A percentile compares a stretch with the other conserved stretches of the same genome.
These are phyloP conservation scores for Frankliniella fusca DNA, from an alignment of 2,888 invertebrate species.

Conservation along the genomic window DNA sequence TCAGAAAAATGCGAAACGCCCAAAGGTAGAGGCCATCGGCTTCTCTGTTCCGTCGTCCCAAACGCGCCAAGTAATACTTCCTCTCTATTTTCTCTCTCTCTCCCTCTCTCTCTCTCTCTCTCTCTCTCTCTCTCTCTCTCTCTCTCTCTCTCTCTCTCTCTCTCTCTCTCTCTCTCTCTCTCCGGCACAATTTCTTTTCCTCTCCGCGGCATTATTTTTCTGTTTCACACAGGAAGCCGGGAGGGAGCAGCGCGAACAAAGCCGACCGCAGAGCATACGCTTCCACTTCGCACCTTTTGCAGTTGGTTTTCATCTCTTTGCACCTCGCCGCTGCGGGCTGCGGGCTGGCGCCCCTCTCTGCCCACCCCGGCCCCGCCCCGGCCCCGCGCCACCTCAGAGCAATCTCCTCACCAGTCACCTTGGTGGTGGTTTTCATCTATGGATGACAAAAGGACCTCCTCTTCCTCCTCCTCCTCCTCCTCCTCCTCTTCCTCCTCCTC, in stretches of 20 bases:
- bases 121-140: neutral
- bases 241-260: neutral
- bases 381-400: constrained; percentile 4
- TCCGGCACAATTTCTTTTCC: neutral
- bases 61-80: no score
- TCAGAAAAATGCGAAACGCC: no score
- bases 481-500: neutral
- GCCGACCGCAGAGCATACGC: neutral
- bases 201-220: neutral
- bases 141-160: neutral
- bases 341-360: neutral
- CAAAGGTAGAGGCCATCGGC: no score
- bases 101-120: neutral
- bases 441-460: constrained; percentile 7
- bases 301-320: neutral
- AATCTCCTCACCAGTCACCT: constrained; percentile 4
- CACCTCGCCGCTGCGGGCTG: neutral
- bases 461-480: neutral
- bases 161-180: neutral
- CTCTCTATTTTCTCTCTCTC: neutral
- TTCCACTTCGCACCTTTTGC: constrained; percentile 15
- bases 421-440: constrained; percentile 22
- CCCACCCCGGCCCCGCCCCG: neutral
- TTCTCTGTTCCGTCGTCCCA: no score
- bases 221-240: neutral